Conservation (phyloP, 2,797 vertebrate genomes). For the Xerus rutilus region DNA sequence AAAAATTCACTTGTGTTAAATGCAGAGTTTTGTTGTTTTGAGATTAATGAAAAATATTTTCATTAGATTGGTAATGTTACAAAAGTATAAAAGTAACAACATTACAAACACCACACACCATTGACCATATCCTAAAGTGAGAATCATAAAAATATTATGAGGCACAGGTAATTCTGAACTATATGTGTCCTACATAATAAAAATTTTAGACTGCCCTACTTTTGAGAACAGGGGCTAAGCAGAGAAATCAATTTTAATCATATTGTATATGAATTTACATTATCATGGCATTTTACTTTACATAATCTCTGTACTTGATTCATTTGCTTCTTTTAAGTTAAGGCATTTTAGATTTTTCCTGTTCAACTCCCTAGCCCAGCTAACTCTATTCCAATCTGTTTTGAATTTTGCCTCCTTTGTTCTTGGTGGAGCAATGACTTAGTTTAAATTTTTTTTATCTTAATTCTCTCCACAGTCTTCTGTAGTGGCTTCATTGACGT, state of each 20-base stretch:
- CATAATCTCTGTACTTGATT: background rate
- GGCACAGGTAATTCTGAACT: background rate
- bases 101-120: background rate
- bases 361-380: background rate
- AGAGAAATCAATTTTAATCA: background rate
- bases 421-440: background rate
- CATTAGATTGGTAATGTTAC: slow-evolving; percentile 17
- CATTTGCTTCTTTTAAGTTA: slow-evolving; percentile 24
- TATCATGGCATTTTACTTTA: background rate
- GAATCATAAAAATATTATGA: background rate
- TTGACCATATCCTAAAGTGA: background rate
- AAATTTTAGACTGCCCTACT: background rate
- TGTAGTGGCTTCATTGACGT: background rate
- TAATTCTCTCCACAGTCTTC: background rate
- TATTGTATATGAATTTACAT: background rate
- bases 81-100: background rate
- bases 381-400: slow-evolving; percentile 8
- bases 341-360: slow-evolving; percentile 19
- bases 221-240: background rate
- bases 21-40: background rate
- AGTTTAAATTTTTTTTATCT: slow-evolving; percentile 20
- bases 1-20: slow-evolving; percentile 16
- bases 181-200: background rate
- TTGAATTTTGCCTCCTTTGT: slow-evolving; percentile 21
- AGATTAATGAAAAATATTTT: slow-evolving; percentile 55